Base-by-base conservation (phyloP, 2,888 invertebrate species). In the Melinaea menophilus region DNA sequence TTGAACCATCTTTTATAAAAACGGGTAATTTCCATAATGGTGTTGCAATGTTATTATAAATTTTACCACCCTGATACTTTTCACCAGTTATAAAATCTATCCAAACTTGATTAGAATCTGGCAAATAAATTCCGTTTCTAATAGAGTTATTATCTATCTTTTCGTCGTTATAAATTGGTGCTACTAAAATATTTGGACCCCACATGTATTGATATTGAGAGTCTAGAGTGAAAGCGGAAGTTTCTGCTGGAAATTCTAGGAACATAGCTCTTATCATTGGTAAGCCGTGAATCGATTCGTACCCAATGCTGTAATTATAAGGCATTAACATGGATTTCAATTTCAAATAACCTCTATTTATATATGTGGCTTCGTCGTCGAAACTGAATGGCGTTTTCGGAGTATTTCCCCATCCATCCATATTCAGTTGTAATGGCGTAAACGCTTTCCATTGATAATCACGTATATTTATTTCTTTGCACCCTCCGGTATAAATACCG, bases 391-490 rank as follows among this genome's bases (percentile, higher is more conserved):
- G 90, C 5, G 84, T 85, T 77, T 90, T 90, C 31, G 76, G 82
- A 5, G 75, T 78, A 31, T 70, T 71, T 2, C 89, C 90, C 90
- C 90, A 90, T 11, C 90, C 90, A 64, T 90, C 90, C 90, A 90
- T 90, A 63, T 89, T 90, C 51, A 90, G 71, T 69, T 90, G 90
- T 46, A 90, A 70, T 4, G 90, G 89, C 35, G 90, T 90, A 69
- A 90, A 90, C 2, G 88, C 66, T 68, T 90, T 90, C 90, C 90
- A 90, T 73, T 90, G 90, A 69, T 79, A 90, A 72, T 90, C 90
- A 59, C 90, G 78, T 59, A 89, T 71, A 66, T 89, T 87, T 0
- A 90, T 78, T 66, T 82, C 75, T 73, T 75, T 82, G 3, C 74
- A 70, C 45, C 77, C 79, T 1, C 90, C 90, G 45, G 77, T 79